Conservation (phyloP, 2,797 vertebrate genomes). For the Morus bassanus region DNA sequence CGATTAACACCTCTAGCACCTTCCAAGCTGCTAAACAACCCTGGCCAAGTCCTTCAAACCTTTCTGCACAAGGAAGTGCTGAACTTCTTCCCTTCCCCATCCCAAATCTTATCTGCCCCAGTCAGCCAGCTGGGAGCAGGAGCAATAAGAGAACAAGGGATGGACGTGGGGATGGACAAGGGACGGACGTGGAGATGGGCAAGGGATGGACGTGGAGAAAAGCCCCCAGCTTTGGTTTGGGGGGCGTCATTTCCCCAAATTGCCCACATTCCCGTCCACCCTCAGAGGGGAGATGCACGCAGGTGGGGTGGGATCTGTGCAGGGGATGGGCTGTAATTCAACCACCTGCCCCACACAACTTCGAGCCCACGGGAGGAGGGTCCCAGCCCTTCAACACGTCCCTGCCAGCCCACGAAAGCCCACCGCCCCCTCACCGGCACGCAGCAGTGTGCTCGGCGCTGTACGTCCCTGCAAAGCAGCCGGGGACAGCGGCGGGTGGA, state of each 20-base stretch:
- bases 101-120: not conserved
- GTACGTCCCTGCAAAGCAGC: not conserved
- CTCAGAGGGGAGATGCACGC: not conserved
- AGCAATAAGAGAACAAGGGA: not conserved
- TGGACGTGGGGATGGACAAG: not conserved
- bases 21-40: not conserved
- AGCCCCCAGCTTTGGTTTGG: not conserved
- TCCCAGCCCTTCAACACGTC: not conserved
- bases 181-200: not conserved
- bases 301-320: not conserved
- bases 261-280: accelerated
- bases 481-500: not conserved
- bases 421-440: not conserved
- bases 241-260: not conserved
- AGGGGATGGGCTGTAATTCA: not conserved
- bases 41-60: not conserved
- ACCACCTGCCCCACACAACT: accelerated
- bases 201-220: not conserved
- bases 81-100: not conserved
- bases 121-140: not conserved
- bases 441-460: accelerated
- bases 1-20: not conserved
- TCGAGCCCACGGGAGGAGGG: accelerated
- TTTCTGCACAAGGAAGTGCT: not conserved
- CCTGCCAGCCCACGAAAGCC: not conserved